Percentiles rank a stretch among this genome's conserved stretches.
Conservation (phyloP, 2,113 vertebrate species). For the Pelusios castaneus region DNA sequence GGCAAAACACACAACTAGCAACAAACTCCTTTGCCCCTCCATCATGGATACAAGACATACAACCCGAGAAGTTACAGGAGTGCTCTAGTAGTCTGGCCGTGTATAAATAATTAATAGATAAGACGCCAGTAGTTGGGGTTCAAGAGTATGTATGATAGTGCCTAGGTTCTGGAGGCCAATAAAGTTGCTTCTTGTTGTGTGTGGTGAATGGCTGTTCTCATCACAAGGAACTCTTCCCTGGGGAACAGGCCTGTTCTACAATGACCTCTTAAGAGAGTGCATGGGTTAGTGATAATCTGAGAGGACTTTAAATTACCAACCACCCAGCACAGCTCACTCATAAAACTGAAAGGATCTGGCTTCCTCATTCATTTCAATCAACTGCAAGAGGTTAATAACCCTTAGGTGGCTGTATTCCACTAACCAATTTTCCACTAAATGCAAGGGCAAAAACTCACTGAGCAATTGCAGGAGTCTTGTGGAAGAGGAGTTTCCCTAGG, state of each 20-base stretch:
- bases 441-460: not conserved
- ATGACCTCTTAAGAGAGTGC: not conserved
- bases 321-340: not conserved
- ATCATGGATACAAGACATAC: slow-evolving; percentile 21
- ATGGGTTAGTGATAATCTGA: slow-evolving; percentile 18
- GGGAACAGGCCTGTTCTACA: slow-evolving; percentile 57
- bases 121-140: not conserved
- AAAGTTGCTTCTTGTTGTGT: slow-evolving; percentile 47
- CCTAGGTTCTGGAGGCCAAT: slow-evolving; percentile 54
- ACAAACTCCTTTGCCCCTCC: not conserved
- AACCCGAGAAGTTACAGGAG: slow-evolving; percentile 44
- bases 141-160: slow-evolving; percentile 42
- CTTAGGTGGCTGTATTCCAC: not conserved
- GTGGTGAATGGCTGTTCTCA: slow-evolving; percentile 55
- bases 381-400: not conserved
- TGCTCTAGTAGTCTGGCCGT: slow-evolving; percentile 40
- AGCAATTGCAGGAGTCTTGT: not conserved
- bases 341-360: not conserved
- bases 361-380: not conserved
- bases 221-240: slow-evolving; percentile 51
- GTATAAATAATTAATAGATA: slow-evolving; percentile 35
- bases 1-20: not conserved
- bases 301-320: not conserved
- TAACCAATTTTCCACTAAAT: not conserved
- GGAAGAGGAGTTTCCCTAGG: not conserved